Evolutionary conservation across 2,797 vertebrate species (phyloP).

Genomic region (Sphenopsis melanotis): DNA sequence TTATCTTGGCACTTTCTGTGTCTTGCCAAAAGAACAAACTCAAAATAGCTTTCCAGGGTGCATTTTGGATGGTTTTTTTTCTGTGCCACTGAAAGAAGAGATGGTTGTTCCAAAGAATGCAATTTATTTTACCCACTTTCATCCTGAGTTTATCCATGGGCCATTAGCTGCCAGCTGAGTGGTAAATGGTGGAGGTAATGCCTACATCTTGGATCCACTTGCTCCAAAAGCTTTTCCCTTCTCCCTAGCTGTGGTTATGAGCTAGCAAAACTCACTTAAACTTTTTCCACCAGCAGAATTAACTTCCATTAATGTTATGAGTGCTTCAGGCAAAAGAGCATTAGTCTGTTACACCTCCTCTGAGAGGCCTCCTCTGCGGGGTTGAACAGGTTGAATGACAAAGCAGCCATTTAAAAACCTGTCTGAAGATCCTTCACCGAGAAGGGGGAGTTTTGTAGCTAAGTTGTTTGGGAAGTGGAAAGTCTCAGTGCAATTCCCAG

Average conservation of each 20-base stretch:
- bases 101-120: conserved; percentile 3
- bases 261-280: conserved; percentile 32
- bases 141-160: neutral
- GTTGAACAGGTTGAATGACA: conserved; percentile 36
- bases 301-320: conserved; percentile 43
- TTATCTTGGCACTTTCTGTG: neutral
- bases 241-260: conserved; percentile 25
- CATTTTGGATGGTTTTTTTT: neutral
- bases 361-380: neutral
- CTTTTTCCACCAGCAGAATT: conserved; percentile 41
- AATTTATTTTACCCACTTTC: conserved; percentile 31
- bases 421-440: conserved; percentile 4
- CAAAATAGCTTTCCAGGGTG: conserved; percentile 24
- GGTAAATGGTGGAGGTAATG: conserved; percentile 34
- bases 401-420: conserved; percentile 28
- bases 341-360: conserved; percentile 41
- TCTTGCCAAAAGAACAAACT: conserved; percentile 10
- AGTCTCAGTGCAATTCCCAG: neutral
- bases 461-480: neutral
- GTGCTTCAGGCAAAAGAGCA: conserved; percentile 31
- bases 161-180: conserved; percentile 50
- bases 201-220: neutral
- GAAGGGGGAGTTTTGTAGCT: neutral
- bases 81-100: conserved; percentile 1
- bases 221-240: conserved; percentile 33